A percentile compares a stretch with the other conserved stretches of the same genome.
Conservation (phyloP, 2,888 invertebrate species). For the Craniophora ligustri region DNA sequence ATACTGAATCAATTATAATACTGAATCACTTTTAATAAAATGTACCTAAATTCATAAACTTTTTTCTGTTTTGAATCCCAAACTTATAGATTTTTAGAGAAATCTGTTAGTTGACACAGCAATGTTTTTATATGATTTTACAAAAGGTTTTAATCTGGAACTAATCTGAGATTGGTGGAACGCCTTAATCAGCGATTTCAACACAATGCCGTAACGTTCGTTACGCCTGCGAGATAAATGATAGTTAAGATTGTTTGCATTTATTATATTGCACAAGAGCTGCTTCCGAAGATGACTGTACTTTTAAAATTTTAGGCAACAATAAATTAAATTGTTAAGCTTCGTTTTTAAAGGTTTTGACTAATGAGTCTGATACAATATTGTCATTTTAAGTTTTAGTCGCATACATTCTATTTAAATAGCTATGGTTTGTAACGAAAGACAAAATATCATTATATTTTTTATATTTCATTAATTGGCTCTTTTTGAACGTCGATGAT, state of each 20-base stretch:
- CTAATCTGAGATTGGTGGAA: conserved; percentile 46
- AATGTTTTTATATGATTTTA: conserved; percentile 16
- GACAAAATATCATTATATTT: too few relatives aligned
- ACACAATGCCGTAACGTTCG: conserved; percentile 41
- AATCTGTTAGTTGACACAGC: conserved; percentile 21
- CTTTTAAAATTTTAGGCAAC: not conserved
- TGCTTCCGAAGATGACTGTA: not conserved
- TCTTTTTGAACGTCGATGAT: too few relatives aligned
- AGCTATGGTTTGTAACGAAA: too few relatives aligned
- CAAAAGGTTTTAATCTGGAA: conserved; percentile 37
- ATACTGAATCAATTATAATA: too few relatives aligned
- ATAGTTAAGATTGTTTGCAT: conserved; percentile 37
- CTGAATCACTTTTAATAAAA: too few relatives aligned
- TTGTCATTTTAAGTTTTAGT: too few relatives aligned
- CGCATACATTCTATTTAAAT: too few relatives aligned
- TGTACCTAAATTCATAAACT: too few relatives aligned
- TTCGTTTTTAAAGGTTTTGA: not conserved
- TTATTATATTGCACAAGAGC: conserved; percentile 27
- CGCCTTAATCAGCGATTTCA: conserved; percentile 43
- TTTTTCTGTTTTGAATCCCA: not conserved
- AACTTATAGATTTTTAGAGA: conserved; percentile 1
- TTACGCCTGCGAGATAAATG: conserved; percentile 29
- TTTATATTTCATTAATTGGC: too few relatives aligned
- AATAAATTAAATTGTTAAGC: not conserved
- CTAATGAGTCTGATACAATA: not conserved